Evolutionary conservation across 2,888 invertebrate species (phyloP).

Genomic region (Idaea aversata): DNA sequence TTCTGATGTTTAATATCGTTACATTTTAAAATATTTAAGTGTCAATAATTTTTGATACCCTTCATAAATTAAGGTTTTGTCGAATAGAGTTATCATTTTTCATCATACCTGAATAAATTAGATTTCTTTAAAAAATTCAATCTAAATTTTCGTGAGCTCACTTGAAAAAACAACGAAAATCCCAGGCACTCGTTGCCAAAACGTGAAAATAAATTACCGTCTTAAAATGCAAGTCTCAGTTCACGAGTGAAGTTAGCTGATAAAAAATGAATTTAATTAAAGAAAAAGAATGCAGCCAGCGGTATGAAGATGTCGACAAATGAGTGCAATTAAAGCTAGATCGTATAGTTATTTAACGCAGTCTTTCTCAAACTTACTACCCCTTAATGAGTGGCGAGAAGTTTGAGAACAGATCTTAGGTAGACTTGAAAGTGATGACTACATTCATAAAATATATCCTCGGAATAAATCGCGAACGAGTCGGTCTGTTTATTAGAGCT

Average conservation of each 20-base stretch:
- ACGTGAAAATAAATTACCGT: background rate
- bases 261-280: background rate
- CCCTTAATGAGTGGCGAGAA: too few species aligned
- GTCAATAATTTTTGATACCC: background rate
- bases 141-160: background rate
- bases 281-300: slow-evolving; percentile 7
- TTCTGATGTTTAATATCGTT: background rate
- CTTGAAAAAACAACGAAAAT: background rate
- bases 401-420: too few species aligned
- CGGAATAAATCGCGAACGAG: too few species aligned
- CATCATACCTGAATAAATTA: background rate
- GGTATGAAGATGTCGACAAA: slow-evolving; percentile 54
- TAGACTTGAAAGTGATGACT: too few species aligned
- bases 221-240: slow-evolving; percentile 1
- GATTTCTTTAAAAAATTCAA: background rate
- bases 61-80: background rate
- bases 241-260: background rate
- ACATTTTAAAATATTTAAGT: background rate
- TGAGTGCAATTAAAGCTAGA: slow-evolving; percentile 60
- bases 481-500: too few species aligned
- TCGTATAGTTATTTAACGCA: slow-evolving; percentile 56
- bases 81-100: background rate
- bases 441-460: too few species aligned
- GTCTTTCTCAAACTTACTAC: too few species aligned
- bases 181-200: background rate